Evolutionary conservation across 2,113 vertebrate species (phyloP), one percentile per base, ranked within the genome.

Genomic region (Cisticola juncidis): DNA sequence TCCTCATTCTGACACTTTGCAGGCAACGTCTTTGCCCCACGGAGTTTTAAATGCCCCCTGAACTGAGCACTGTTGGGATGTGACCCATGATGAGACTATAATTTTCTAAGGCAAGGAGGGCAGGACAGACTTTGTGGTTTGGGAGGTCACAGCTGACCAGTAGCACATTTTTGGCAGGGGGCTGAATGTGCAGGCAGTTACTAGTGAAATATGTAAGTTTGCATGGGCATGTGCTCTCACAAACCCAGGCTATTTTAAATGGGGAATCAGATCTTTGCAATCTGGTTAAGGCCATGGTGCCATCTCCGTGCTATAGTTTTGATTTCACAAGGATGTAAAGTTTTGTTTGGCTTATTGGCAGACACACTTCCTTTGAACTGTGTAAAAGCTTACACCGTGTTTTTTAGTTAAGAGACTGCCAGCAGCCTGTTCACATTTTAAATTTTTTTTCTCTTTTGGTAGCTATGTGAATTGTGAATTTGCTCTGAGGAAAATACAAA

Each of bases 401-500:
- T 80, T 88, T 78, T 44, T 58, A 66, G 47, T 74, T 90, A 65
- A 79, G 90, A 86, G 76, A 50, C 53, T 91, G 44, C 47, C 31
- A 74, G 65, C 56, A 94, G 54, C 23, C 22, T 36, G 45, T 53
- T 69, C 51, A 51, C 33, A 12, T 50, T 71, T 81, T 38, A 2
- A 14, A 12, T 40, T 70, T 25, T 40, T 80, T 42, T 42, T 4
- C 40, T 64, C 6, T 58, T 80, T 48, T 38, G 5, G 31, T 85
- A 82, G 40, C 16, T 81, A 3, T 91, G 24, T 82, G 45, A 87
- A 61, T 86, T 89, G 66, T 16, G 23, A 89, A 44, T 91, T 91
- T 87, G 62, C 81, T 94, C 56, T 38, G 36, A 88, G 85, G 33
- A 77, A 94, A 93, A 86, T 56, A 76, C 51, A 88, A 70, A 81